Conservation (phyloP, 2,888 invertebrate genomes). For the Chloroclysta siterata region DNA sequence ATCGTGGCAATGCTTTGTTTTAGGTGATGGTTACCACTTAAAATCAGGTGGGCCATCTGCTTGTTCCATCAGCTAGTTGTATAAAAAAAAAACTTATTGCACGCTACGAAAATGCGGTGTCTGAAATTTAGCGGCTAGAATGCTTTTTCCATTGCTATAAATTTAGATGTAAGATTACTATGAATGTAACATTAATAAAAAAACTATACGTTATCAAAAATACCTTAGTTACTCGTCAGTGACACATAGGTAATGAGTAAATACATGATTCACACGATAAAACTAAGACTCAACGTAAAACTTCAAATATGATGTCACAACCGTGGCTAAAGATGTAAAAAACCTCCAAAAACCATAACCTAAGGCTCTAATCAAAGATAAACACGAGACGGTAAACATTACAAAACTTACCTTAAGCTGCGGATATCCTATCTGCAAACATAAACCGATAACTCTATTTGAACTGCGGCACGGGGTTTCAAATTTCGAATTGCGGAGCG, state of each 20-base stretch:
- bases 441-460: conserved; percentile 73
- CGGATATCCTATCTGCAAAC: conserved; percentile 74
- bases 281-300: conserved; percentile 42
- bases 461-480: conserved; percentile 64
- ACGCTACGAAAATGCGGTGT: no score
- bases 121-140: no score
- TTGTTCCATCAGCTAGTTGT: no score
- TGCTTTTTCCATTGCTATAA: no score
- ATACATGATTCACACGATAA: conserved; percentile 45
- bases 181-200: not conserved
- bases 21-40: no score
- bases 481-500: conserved; percentile 47
- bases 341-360: conserved; percentile 46
- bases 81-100: no score
- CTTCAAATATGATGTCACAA: conserved; percentile 52
- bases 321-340: conserved; percentile 46
- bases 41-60: no score
- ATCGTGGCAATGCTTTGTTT: no score
- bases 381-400: conserved; percentile 60
- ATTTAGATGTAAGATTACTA: no score
- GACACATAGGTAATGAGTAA: conserved; percentile 44
- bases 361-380: conserved; percentile 67
- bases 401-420: conserved; percentile 64
- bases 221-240: conserved; percentile 29
- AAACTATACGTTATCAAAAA: conserved; percentile 31